Conservation (phyloP, 2,888 invertebrate genomes). For the Epinotia bilunana region DNA sequence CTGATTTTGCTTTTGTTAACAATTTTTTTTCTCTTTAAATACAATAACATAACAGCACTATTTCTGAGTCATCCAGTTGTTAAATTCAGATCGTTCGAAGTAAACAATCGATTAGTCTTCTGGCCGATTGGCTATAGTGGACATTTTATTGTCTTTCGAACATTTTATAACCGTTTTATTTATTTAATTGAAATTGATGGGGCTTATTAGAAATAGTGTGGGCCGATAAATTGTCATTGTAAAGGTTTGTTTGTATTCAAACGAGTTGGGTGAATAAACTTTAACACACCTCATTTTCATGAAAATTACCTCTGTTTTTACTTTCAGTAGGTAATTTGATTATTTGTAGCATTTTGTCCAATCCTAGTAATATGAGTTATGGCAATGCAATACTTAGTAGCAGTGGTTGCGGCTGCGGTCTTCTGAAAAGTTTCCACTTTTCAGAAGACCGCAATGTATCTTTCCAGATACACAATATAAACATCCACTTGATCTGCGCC, state of each 20-base stretch:
- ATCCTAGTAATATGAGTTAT: too few relatives aligned
- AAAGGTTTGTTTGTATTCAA: slow-evolving; percentile 60
- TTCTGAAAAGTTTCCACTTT: too few relatives aligned
- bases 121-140: slow-evolving; percentile 74
- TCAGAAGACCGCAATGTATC: too few relatives aligned
- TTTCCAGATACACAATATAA: too few relatives aligned
- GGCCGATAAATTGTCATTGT: slow-evolving; percentile 64
- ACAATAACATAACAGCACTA: not conserved
- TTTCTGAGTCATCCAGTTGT: slow-evolving; percentile 77
- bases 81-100: slow-evolving; percentile 75
- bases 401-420: too few relatives aligned
- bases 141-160: slow-evolving; percentile 76
- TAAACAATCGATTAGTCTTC: slow-evolving; percentile 80
- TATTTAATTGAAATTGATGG: slow-evolving; percentile 80
- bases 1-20: not conserved
- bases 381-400: too few relatives aligned
- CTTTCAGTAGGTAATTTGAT: not conserved
- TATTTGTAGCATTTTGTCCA: not conserved
- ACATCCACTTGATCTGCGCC: not conserved
- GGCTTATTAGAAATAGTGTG: slow-evolving; percentile 67
- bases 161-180: slow-evolving; percentile 81
- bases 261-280: slow-evolving; percentile 40
- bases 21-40: not conserved
- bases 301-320: not conserved
- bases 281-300: not conserved